These are phyloP conservation scores for Caenorhabditis uteleia DNA, from an alignment of 2,888 invertebrate species.

Conservation along the genomic window DNA sequence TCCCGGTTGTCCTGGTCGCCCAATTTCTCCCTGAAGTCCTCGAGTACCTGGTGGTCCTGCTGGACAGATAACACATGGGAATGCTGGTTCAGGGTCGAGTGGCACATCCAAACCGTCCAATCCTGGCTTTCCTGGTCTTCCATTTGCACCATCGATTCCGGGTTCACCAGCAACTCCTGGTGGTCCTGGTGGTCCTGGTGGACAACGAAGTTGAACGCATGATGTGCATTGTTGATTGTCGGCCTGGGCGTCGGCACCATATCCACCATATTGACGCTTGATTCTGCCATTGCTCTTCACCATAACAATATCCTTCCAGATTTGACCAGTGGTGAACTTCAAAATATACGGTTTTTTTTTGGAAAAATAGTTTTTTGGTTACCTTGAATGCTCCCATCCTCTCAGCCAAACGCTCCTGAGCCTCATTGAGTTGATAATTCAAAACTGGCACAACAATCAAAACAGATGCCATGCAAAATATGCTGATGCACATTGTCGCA, in stretches of 20 bases:
- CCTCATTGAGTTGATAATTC: slow-evolving; percentile 58
- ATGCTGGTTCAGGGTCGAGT: slow-evolving; percentile 68
- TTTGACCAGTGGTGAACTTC: slow-evolving; percentile 63
- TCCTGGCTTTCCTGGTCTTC: slow-evolving; percentile 64
- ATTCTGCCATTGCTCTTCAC: slow-evolving; percentile 57
- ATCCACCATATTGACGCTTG: slow-evolving; percentile 57
- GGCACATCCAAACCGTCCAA: slow-evolving; percentile 69
- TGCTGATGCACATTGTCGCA: slow-evolving; percentile 51
- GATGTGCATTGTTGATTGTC: slow-evolving; percentile 64
- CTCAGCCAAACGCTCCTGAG: slow-evolving; percentile 57
- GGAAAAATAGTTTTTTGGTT: slow-evolving; percentile 4
- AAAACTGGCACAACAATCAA: slow-evolving; percentile 56
- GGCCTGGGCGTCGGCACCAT: slow-evolving; percentile 26
- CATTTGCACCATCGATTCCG: slow-evolving; percentile 54
- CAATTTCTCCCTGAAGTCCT: slow-evolving; percentile 67
- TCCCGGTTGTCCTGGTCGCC: slow-evolving; percentile 61
- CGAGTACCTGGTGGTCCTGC: slow-evolving; percentile 67
- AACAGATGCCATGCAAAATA: slow-evolving; percentile 54
- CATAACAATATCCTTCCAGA: slow-evolving; percentile 66
- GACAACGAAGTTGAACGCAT: slow-evolving; percentile 68
- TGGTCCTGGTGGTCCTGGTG: slow-evolving; percentile 68
- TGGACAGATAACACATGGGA: slow-evolving; percentile 69
- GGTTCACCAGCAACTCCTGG: slow-evolving; percentile 66
- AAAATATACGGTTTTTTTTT: no score
- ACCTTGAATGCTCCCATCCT: slow-evolving; percentile 67